A percentile compares a stretch with the other conserved stretches of the same genome.
Conservation (phyloP, 2,888 invertebrate species). For the Galeruca laticollis region DNA sequence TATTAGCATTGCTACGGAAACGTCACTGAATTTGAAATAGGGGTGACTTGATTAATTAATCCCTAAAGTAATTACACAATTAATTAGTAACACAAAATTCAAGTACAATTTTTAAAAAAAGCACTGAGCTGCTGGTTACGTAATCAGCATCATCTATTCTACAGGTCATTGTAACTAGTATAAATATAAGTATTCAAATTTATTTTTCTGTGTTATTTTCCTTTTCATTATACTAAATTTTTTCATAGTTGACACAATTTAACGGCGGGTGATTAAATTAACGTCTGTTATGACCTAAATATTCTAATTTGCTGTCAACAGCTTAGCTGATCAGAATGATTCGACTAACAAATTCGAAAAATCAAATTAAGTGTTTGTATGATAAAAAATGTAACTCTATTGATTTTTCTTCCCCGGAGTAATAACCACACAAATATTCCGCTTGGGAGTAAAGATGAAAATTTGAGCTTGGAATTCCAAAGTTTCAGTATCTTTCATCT, state of each 20-base stretch:
- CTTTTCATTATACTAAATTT: too few species aligned
- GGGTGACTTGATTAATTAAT: too few species aligned
- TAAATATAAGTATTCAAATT: too few species aligned
- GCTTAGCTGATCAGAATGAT: constrained; percentile 1
- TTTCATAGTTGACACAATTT: background rate
- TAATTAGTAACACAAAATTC: too few species aligned
- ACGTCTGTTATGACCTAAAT: constrained; percentile 6
- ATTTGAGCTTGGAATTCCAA: background rate
- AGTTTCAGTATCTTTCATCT: background rate
- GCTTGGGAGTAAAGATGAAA: background rate
- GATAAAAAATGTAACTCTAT: constrained; percentile 8
- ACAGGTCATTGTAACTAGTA: too few species aligned
- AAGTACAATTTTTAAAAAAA: too few species aligned
- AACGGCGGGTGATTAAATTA: background rate
- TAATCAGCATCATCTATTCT: too few species aligned
- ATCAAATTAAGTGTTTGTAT: constrained; percentile 12
- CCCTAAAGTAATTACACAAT: too few species aligned
- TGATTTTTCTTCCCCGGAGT: background rate
- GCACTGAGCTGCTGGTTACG: too few species aligned
- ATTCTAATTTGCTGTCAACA: constrained; percentile 17
- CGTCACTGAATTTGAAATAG: too few species aligned
- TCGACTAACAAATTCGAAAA: constrained; percentile 14
- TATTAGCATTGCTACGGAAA: too few species aligned
- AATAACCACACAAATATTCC: background rate
- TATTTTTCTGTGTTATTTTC: too few species aligned